These are phyloP conservation scores for Drosophila neoperkinsi DNA, from an alignment of 2,888 invertebrate genomes.

Conservation along the genomic window DNA sequence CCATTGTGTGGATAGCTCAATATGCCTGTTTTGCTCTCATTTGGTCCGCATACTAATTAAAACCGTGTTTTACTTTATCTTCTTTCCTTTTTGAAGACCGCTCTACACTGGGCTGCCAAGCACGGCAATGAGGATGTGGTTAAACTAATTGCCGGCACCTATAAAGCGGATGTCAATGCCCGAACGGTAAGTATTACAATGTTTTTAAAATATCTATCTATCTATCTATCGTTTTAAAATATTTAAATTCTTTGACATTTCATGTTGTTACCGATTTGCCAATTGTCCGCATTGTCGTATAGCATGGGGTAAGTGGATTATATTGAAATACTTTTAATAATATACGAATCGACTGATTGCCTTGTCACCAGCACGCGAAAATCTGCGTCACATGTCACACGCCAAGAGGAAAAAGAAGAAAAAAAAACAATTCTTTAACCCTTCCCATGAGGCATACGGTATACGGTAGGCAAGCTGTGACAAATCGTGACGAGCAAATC, in stretches of 20 bases:
- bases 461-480: constrained; percentile 64
- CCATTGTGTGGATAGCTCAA: constrained; percentile 26
- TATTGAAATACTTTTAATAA: constrained; percentile 70
- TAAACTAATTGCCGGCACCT: constrained; percentile 95
- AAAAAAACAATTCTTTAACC: constrained; percentile 54
- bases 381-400: constrained; percentile 75
- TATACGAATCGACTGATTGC: constrained; percentile 64
- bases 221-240: not conserved
- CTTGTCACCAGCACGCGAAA: constrained; percentile 72
- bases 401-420: not conserved
- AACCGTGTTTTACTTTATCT: not conserved
- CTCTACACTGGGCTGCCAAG: constrained; percentile 98
- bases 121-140: constrained; percentile 96
- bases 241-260: constrained; percentile 20
- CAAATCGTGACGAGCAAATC: constrained; percentile 77
- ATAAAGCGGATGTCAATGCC: constrained; percentile 93
- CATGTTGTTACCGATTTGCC: constrained; percentile 28
- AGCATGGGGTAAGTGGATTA: constrained; percentile 83
- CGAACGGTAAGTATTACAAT: constrained; percentile 88
- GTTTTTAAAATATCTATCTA: not conserved
- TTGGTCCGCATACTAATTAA: constrained; percentile 48
- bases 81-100: constrained; percentile 89
- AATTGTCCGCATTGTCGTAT: constrained; percentile 36
- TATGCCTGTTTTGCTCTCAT: constrained; percentile 9
- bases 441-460: constrained; percentile 55